These are phyloP conservation scores for Dryocosmus kuriphilus DNA, from an alignment of 2,888 invertebrate genomes.

Conservation along the genomic window DNA sequence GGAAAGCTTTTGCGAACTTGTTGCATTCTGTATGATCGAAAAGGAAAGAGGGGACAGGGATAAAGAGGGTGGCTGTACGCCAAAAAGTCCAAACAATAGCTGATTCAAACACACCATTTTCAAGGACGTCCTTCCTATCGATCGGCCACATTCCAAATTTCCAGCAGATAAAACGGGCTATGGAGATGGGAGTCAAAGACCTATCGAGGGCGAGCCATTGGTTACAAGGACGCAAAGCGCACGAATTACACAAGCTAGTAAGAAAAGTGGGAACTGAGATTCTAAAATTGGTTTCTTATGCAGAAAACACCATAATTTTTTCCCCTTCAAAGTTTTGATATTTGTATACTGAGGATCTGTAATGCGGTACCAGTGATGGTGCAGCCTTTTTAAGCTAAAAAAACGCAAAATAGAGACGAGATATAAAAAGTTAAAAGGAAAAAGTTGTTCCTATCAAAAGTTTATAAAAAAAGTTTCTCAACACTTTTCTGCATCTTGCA, in stretches of 20 bases:
- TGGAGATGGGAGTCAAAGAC: slow-evolving; percentile 19
- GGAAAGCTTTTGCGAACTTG: slow-evolving; percentile 58
- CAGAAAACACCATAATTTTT: not conserved
- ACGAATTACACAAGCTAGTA: not conserved
- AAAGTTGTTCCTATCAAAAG: no score
- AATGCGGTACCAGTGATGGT: no score
- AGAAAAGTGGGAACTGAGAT: not conserved
- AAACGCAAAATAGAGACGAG: no score
- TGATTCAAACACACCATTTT: not conserved
- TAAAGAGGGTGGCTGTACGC: not conserved
- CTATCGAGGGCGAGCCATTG: not conserved
- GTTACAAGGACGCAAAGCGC: not conserved
- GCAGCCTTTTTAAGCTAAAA: no score
- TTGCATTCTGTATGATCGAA: slow-evolving; percentile 62
- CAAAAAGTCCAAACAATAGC: slow-evolving; percentile 1
- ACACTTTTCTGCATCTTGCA: no score
- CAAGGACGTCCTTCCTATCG: slow-evolving; percentile 16
- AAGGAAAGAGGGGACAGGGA: not conserved
- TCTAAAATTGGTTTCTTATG: not conserved
- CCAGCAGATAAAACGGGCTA: slow-evolving; percentile 1
- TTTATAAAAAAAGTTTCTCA: no score
- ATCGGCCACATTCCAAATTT: slow-evolving; percentile 1
- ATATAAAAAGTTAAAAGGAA: no score
- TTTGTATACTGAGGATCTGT: no score
- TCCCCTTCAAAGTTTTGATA: no score